These are phyloP conservation scores for Scyliorhinus canicula DNA, from an alignment of 2,797 vertebrate species.

Conservation along the genomic window DNA sequence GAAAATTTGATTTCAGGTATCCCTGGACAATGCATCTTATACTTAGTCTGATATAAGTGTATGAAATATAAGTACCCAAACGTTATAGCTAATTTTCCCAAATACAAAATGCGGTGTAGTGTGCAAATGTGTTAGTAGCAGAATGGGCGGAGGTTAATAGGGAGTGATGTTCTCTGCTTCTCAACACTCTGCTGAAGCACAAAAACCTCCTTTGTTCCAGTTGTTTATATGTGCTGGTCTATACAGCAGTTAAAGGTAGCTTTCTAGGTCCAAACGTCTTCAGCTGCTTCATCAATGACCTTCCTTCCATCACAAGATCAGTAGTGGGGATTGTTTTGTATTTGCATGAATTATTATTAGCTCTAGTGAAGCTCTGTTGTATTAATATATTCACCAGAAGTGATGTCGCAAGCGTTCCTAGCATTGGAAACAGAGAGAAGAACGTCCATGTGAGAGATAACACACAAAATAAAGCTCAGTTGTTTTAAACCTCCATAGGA, in stretches of 20 bases:
- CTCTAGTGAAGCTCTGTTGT: too few relatives aligned
- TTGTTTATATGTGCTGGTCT: background rate
- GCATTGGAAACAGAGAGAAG: too few relatives aligned
- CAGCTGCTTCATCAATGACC: too few relatives aligned
- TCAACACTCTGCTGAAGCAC: background rate
- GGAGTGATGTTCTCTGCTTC: background rate
- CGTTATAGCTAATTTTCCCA: background rate
- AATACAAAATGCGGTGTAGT: background rate
- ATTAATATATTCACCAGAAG: too few relatives aligned
- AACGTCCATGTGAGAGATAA: too few relatives aligned
- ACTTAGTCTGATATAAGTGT: background rate
- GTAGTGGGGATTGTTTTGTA: too few relatives aligned
- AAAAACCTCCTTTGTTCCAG: background rate
- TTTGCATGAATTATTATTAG: too few relatives aligned
- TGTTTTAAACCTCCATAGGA: too few relatives aligned
- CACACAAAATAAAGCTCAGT: too few relatives aligned
- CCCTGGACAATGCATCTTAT: background rate
- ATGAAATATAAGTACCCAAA: background rate
- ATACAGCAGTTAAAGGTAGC: background rate
- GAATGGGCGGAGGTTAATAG: background rate
- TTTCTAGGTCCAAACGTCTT: too few relatives aligned
- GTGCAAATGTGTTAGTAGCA: background rate
- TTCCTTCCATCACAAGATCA: too few relatives aligned
- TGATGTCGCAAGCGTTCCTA: too few relatives aligned
- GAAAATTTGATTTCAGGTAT: background rate